These are phyloP conservation scores for Folsomia candida DNA, from an alignment of 2,888 invertebrate genomes.

Conservation along the genomic window DNA sequence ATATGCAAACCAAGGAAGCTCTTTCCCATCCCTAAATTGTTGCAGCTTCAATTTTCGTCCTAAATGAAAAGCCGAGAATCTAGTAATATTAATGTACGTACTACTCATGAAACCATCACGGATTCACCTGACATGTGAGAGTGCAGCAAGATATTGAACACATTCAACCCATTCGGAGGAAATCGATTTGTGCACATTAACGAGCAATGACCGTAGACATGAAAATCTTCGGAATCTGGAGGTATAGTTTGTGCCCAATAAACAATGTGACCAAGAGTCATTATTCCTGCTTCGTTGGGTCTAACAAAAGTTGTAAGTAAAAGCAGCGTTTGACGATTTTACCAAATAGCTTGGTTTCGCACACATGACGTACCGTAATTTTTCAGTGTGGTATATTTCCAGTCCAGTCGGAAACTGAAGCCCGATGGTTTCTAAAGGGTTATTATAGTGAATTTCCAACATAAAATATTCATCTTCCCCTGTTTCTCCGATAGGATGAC, in stretches of 20 bases:
- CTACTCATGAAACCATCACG: no score
- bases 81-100: no score
- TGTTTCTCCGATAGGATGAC: not conserved
- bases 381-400: not conserved
- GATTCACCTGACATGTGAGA: not conserved
- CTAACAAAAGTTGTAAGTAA: no score
- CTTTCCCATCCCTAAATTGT: constrained; percentile 12
- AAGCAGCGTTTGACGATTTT: no score
- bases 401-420: not conserved
- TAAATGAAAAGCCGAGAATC: no score
- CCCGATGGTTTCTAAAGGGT: not conserved
- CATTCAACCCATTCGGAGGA: not conserved
- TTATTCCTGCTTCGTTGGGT: not conserved
- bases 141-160: not conserved
- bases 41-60: constrained; percentile 3
- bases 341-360: no score
- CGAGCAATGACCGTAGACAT: not conserved
- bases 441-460: not conserved
- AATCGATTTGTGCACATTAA: not conserved
- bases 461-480: not conserved
- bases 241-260: not conserved
- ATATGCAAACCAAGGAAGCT: constrained; percentile 19
- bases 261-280: not conserved
- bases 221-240: not conserved
- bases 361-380: not conserved